Evolutionary conservation across 2,113 vertebrate genomes (phyloP), one percentile per base, ranked within the genome.

Genomic region (Sisor rabdophorus): DNA sequence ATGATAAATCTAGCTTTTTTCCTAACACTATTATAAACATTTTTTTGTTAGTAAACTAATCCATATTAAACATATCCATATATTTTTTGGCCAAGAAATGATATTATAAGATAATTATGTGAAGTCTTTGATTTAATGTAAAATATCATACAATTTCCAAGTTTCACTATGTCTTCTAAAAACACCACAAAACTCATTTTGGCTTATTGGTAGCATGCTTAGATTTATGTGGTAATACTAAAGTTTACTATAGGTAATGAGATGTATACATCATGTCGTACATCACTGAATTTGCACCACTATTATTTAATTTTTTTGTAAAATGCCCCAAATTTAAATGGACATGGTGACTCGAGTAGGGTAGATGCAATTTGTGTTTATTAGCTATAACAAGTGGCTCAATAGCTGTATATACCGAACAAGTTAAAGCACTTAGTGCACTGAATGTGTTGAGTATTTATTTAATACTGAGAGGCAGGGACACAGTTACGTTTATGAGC

Each of bases 391-490:
- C 30, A 71, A 40, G 7, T 22, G 52, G 11, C 36, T 71, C 28
- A 40, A 56, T 71, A 71, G 30, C 30, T 40, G 11, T 36, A 56
- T 22, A 40, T 5, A 60, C 71, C 60, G 22, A 73, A 59, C 55
- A 47, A 73, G 54, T 32, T 58, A 22, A 72, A 72, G 70, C 54
- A 71, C 30, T 70, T 69, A 36, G 50, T 30, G 28, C 24, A 69
- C 12, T 44, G 70, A 36, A 6, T 36, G 40, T 44, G 22, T 12
- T 64, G 54, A 58, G 69, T 28, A 24, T 56, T 71, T 58, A 55
- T 71, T 54, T 30, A 26, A 58, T 22, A 72, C 12, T 26, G n/a
- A 22, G 15, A 26, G 11, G n/a, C 32, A 2, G 11, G 22, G 40
- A 60, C 28, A 19, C 71, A 58, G 32, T 59, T 59, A 32, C 13